Conservation (phyloP, 2,113 vertebrate genomes). For the Drymodes brunneopygia region DNA sequence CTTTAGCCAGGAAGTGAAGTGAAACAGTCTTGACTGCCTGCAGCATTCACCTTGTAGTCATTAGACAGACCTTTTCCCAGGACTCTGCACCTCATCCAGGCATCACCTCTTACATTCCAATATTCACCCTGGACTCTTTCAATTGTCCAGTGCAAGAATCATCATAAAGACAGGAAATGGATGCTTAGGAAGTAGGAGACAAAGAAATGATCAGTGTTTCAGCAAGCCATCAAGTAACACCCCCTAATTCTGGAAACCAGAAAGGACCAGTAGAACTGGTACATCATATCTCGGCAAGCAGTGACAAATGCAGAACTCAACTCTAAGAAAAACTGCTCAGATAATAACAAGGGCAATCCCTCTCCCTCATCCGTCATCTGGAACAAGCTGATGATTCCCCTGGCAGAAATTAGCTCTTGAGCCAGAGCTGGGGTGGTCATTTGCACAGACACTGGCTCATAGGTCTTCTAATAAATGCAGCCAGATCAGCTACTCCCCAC, state of each 20-base stretch:
- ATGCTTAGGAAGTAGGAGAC: not conserved
- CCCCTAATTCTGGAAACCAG: not conserved
- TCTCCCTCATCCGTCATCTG: not conserved
- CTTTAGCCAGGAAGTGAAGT: not conserved
- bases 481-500: not conserved
- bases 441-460: not conserved
- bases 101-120: not conserved
- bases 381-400: not conserved
- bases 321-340: not conserved
- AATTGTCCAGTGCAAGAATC: not conserved
- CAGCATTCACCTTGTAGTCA: not conserved
- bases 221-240: not conserved
- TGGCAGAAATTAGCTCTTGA: not conserved
- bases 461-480: not conserved
- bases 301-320: not conserved
- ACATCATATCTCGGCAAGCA: not conserved
- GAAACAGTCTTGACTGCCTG: not conserved
- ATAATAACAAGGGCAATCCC: not conserved
- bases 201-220: not conserved
- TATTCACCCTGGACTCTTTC: not conserved
- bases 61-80: not conserved
- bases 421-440: not conserved
- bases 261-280: conserved; percentile 11
- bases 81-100: not conserved
- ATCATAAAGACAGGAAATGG: not conserved